phyloP scores from a whole-genome alignment of 1,140 invertebrate genomes.

The Sminthurinus signatus region DNA sequence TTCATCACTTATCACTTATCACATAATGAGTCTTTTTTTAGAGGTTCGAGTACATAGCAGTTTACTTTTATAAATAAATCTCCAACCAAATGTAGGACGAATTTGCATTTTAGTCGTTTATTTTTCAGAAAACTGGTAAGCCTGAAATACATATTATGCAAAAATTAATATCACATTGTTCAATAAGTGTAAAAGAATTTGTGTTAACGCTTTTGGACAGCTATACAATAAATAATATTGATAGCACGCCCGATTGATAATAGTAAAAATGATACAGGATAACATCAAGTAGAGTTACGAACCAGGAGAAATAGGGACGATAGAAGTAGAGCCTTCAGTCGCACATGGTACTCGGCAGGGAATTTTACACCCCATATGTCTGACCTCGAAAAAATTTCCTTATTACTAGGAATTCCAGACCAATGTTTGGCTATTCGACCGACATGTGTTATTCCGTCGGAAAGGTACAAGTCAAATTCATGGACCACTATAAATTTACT shows the following conservation, averaged over 20 bases:
- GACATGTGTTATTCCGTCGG: constrained; percentile 5
- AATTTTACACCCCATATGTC: constrained; percentile 11
- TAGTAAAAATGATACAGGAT: neutral
- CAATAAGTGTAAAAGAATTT: neutral
- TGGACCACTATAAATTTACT: neutral
- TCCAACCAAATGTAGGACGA: too few relatives aligned
- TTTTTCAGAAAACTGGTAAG: constrained; percentile 3
- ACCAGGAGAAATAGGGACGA: constrained; percentile 2
- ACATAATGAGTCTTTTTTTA: too few relatives aligned
- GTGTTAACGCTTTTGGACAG: neutral
- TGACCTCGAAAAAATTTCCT: neutral
- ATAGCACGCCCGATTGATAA: too few relatives aligned
- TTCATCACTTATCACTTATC: too few relatives aligned
- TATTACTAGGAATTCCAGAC: constrained; percentile 2
- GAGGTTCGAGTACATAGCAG: too few relatives aligned
- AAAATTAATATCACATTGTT: too few relatives aligned
- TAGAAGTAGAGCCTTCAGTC: neutral
- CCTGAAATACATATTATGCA: too few relatives aligned
- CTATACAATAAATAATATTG: neutral
- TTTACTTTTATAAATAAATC: too few relatives aligned
- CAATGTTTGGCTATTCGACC: constrained; percentile 10
- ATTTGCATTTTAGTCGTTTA: too few relatives aligned
- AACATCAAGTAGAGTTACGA: neutral
- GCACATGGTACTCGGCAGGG: neutral
- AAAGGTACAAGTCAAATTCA: constrained; percentile 7